Percentiles rank a stretch among this genome's conserved stretches.
Evolutionary conservation across 2,888 invertebrate species (phyloP).

Genomic region (Chalcis sispes): DNA sequence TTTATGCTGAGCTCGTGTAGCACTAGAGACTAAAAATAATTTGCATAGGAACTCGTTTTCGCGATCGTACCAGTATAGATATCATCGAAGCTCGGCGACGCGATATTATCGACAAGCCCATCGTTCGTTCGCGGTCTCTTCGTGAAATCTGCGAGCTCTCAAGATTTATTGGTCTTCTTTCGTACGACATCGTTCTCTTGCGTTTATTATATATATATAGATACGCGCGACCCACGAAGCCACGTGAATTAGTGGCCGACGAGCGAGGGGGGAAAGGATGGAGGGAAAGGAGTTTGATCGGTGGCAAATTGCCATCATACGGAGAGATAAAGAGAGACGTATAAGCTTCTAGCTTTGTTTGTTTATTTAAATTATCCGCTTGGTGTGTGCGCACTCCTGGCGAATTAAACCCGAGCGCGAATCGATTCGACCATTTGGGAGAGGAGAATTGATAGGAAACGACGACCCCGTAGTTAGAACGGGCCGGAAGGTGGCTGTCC

Average conservation of each 20-base stretch:
- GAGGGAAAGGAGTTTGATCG: constrained; percentile 45
- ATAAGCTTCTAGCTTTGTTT: too few species aligned
- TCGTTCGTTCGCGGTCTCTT: neutral
- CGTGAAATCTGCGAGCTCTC: constrained; percentile 4
- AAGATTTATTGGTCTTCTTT: constrained; percentile 19
- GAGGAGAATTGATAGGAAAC: too few species aligned
- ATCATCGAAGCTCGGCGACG: neutral
- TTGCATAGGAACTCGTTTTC: too few species aligned
- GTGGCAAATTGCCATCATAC: constrained; percentile 43
- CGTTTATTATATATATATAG: too few species aligned
- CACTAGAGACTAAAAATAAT: too few species aligned
- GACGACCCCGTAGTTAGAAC: too few species aligned
- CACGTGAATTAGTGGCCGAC: neutral
- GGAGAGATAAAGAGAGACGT: too few species aligned
- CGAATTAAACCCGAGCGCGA: neutral
- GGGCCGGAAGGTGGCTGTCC: too few species aligned
- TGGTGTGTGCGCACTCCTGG: neutral
- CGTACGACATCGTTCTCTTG: neutral
- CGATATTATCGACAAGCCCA: constrained; percentile 28
- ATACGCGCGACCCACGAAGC: too few species aligned
- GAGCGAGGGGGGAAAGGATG: too few species aligned
- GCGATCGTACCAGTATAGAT: too few species aligned
- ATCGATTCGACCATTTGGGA: constrained; percentile 28
- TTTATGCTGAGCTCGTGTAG: too few species aligned
- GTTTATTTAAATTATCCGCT: constrained; percentile 23